Evolutionary conservation across 2,797 vertebrate species (phyloP), one percentile per base, ranked within the genome.

Genomic region (Xenops minutus): DNA sequence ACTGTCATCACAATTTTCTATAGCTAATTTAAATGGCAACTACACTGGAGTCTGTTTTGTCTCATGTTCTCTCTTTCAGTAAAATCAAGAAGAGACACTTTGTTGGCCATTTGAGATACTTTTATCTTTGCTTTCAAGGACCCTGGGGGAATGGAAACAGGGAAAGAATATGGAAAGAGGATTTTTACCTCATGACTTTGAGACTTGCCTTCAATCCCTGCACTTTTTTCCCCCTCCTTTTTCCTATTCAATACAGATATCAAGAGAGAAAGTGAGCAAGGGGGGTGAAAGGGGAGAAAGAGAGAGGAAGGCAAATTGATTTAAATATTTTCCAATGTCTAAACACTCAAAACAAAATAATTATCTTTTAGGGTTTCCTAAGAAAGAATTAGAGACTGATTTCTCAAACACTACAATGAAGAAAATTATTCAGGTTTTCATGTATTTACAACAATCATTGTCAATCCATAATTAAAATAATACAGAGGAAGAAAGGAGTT

Each of bases 71-170:
- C 37, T 37, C 71, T 87, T 91, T 95, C 66, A 86, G 74, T 68
- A 87, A 90, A 95, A 79, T 71, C 77, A 71, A 52, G 83, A 58
- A 93, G 69, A 92, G 49, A 74, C 91, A 85, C 58, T 95, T 95
- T 79, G 37, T 69, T 95, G 80, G 89, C 77, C 88, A 86, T 88
- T 56, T 4, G 22, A 91, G 56, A 84, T 85, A 72, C 34, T 95
- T 97, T 95, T 95, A 95, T 94, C 95, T 93, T 79, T 93, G 64
- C 52, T 56, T 91, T 77, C 68, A 84, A 75, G 79, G 62, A 92
- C 69, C 80, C 72, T 41, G 26, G 48, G 86, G 88, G n/a, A 96
- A 92, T 68, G 64, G 55, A 88, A 91, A 77, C 55, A 86, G 43
- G 77, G 74, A 64, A 95, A 81, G 73, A 92, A 76, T 93, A 94